Percentiles rank a stretch among this genome's conserved stretches.
Conservation (phyloP, 2,888 invertebrate species). For the Leptopilina myrica region DNA sequence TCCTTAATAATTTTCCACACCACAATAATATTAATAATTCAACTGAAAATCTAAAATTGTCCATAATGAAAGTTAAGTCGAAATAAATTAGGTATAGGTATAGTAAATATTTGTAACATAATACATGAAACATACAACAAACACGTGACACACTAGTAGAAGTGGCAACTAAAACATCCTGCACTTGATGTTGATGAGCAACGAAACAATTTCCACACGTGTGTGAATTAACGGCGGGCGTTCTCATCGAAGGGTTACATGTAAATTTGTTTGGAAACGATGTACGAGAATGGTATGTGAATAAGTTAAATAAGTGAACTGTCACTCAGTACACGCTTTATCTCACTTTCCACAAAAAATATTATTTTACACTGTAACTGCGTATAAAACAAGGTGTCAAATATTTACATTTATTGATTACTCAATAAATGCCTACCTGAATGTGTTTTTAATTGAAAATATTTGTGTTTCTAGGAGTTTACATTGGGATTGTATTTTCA, state of each 20-base stretch:
- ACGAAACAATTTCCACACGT: constrained; percentile 47
- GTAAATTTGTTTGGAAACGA: not conserved
- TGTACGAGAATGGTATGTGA: not conserved
- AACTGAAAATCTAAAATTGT: not conserved
- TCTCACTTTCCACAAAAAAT: not conserved
- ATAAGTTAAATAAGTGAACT: constrained; percentile 25
- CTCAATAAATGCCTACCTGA: too few relatives aligned
- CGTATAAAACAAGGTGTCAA: not conserved
- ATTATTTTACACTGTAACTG: not conserved
- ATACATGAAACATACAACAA: constrained; percentile 36
- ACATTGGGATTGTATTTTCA: too few relatives aligned
- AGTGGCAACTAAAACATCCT: constrained; percentile 53
- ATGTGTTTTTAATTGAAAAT: too few relatives aligned
- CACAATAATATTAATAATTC: too few relatives aligned
- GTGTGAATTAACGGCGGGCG: constrained; percentile 43
- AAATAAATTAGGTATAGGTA: constrained; percentile 55
- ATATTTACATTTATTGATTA: too few relatives aligned
- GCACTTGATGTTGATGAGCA: constrained; percentile 52
- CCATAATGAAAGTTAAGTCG: constrained; percentile 51
- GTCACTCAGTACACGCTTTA: not conserved
- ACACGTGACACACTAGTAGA: constrained; percentile 53
- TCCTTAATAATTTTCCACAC: too few relatives aligned
- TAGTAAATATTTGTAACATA: constrained; percentile 33
- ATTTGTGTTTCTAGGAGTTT: too few relatives aligned
- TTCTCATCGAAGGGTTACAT: constrained; percentile 17